Conservation (phyloP, 2,113 vertebrate species). For the Perognathus longimembris region DNA sequence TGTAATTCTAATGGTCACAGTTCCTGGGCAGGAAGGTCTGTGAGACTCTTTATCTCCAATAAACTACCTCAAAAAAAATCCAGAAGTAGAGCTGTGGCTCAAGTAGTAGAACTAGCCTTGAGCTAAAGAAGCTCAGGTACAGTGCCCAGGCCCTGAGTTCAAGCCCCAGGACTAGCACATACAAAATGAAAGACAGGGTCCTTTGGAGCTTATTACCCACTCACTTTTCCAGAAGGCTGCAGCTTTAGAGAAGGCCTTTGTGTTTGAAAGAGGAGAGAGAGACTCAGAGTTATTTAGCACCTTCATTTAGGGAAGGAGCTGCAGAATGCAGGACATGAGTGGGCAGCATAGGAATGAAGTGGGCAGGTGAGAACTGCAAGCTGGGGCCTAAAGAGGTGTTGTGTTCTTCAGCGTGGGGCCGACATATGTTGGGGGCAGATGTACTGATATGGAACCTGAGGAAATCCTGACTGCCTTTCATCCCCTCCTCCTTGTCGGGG, state of each 20-base stretch:
- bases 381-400: neutral
- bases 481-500: neutral
- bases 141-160: too few relatives aligned
- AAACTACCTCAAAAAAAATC: too few relatives aligned
- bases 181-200: too few relatives aligned
- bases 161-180: too few relatives aligned
- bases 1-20: too few relatives aligned
- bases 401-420: neutral
- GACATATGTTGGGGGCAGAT: too few relatives aligned
- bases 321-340: too few relatives aligned
- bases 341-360: neutral
- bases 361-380: neutral
- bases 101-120: too few relatives aligned
- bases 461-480: neutral
- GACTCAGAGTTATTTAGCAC: neutral
- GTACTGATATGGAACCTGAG: neutral
- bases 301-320: neutral
- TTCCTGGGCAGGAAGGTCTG: too few relatives aligned
- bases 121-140: too few relatives aligned
- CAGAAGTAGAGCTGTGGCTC: too few relatives aligned
- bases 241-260: neutral
- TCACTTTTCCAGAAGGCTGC: neutral
- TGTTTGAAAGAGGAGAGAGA: neutral
- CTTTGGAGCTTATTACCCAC: neutral
- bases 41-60: too few relatives aligned